Evolutionary conservation across 1,140 invertebrate species (phyloP).

Genomic region (Drosophila tani): DNA sequence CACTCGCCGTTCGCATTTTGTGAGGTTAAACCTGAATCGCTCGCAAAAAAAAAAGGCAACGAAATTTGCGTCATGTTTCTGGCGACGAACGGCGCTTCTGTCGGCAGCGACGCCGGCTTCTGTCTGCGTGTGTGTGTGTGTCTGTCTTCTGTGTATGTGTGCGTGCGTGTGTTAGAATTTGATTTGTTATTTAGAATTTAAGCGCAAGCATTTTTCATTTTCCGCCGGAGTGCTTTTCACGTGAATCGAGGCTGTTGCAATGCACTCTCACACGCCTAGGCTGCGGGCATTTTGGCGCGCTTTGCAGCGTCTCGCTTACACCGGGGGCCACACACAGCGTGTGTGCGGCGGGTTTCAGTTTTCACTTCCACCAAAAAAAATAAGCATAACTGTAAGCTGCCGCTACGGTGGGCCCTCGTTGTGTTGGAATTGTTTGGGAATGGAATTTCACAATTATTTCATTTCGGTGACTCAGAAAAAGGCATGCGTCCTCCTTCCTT

Average conservation of each 20-base stretch:
- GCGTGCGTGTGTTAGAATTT: conserved; percentile 26
- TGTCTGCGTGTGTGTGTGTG: conserved; percentile 29
- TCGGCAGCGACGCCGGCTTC: conserved; percentile 43
- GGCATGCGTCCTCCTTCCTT: no score
- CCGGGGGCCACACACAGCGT: neutral
- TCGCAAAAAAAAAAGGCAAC: conserved; percentile 41
- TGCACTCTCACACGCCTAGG: conserved; percentile 14
- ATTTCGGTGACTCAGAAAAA: neutral
- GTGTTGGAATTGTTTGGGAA: neutral
- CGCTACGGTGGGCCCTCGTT: neutral
- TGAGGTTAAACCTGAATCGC: conserved; percentile 67
- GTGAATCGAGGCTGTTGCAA: conserved; percentile 18
- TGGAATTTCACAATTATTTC: neutral
- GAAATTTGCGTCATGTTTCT: conserved; percentile 72
- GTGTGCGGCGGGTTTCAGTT: neutral
- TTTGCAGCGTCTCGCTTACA: conserved; percentile 46
- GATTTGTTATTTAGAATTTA: conserved; percentile 30
- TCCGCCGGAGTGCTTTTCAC: conserved; percentile 36
- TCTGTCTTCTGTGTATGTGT: conserved; percentile 1
- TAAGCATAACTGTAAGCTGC: neutral
- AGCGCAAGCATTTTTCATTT: conserved; percentile 20
- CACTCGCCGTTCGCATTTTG: conserved; percentile 31
- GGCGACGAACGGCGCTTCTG: conserved; percentile 56
- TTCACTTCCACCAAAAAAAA: neutral
- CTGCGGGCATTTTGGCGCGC: conserved; percentile 64